Base-by-base conservation (phyloP, 2,113 vertebrate genomes). In the Phrynosoma platyrhinos region DNA sequence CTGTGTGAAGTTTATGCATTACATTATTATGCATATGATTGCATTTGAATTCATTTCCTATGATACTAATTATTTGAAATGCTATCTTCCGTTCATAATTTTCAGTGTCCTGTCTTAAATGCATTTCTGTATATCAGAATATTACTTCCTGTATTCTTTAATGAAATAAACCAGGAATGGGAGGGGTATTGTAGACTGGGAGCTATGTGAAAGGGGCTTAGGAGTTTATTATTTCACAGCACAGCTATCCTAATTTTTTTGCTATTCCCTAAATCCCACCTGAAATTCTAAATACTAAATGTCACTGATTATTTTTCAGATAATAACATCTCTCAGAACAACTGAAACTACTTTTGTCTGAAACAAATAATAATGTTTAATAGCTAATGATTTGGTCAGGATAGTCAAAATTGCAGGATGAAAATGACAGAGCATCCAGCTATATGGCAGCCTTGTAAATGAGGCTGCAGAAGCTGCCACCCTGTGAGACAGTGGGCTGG, bases 21-120 rank as follows among this genome's bases (percentile, higher is more conserved):
- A 40, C 30, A 76, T 88, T 76, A 76, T 52, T 88, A 68, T 68
- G 58, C 40, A 76, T 66, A 76, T 25, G 16, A 69, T 53, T 53
- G 64, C 23, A 52, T 32, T 71, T 52, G 47, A 69, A 86, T 86
- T 86, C 76, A 79, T 86, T 71, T 71, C 69, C 76, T 13, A 7
- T 55, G 55, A 47, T 69, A 21, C 77, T 79, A 68, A 86, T 86
- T 79, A 86, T 52, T 9, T 55, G 10, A 71, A 79, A 79, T 86
- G 42, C 2, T 58, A 64, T 71, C 47, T 72, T 68, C 40, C 18
- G 16, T 83, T 83, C 69, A 72, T 72, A 53, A 72, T 53, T 83
- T 72, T 53, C 68, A 32, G 47, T 32, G 64, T 4, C 9, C 14
- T 79, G 42, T 69, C 21, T 68, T 69, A 79, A 53, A 3, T 1